These are phyloP conservation scores for Psammodynastes pulverulentus DNA, from an alignment of 2,113 vertebrate species.

Conservation along the genomic window DNA sequence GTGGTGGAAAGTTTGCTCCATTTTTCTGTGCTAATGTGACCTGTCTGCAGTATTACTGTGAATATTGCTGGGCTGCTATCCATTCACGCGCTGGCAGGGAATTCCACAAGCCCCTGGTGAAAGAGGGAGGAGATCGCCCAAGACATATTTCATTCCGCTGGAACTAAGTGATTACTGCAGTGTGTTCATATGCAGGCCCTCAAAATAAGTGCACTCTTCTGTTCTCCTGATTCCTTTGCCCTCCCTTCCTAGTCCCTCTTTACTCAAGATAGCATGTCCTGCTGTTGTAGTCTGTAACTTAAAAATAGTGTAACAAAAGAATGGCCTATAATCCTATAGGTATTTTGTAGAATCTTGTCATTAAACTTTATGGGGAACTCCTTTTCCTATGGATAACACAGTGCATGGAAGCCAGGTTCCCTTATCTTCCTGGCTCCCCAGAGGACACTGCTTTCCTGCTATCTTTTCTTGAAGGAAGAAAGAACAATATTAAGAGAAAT, in stretches of 20 bases:
- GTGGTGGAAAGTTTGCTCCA: conserved; percentile 97
- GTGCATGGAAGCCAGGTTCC: conserved; percentile 69
- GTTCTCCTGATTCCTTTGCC: conserved; percentile 74
- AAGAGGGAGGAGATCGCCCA: conserved; percentile 97
- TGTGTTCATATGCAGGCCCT: conserved; percentile 79
- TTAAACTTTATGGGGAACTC: conserved; percentile 74
- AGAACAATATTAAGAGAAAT: conserved; percentile 77
- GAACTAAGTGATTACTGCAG: conserved; percentile 83
- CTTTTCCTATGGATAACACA: conserved; percentile 70
- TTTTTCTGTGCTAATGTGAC: conserved; percentile 99
- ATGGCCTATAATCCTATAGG: conserved; percentile 72
- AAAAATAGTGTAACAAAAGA: conserved; percentile 74
- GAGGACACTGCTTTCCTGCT: conserved; percentile 72
- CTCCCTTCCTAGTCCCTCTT: conserved; percentile 72
- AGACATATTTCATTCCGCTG: conserved; percentile 99
- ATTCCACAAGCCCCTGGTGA: conserved; percentile 99
- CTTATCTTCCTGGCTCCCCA: conserved; percentile 65
- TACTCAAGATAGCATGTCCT: conserved; percentile 75
- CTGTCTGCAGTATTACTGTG: conserved; percentile 99
- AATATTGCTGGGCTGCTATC: conserved; percentile 99
- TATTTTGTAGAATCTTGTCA: conserved; percentile 77
- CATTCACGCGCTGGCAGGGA: conserved; percentile 96
- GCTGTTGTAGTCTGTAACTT: conserved; percentile 76
- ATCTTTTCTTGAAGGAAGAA: conserved; percentile 76
- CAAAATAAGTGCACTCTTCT: conserved; percentile 97